Evolutionary conservation across 2,888 invertebrate genomes (phyloP).

Genomic region (Lamellibrachia satsuma): DNA sequence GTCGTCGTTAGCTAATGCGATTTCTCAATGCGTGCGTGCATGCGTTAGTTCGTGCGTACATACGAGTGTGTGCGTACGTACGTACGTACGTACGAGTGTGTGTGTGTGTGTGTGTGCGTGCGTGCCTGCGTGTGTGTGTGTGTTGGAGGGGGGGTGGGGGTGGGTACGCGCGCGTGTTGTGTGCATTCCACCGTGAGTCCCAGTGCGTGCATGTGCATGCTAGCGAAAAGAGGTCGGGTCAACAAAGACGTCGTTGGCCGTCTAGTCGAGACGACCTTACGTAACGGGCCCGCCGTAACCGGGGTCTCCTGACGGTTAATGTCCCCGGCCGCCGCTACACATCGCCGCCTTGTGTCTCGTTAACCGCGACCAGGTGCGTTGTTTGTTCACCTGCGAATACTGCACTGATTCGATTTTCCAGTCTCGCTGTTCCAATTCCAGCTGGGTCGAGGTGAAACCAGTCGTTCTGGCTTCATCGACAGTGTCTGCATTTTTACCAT

Average conservation of each 20-base stretch:
- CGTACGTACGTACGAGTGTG: no score
- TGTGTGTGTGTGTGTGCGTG: no score
- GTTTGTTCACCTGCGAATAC: background rate
- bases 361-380: background rate
- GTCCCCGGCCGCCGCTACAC: background rate
- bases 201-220: background rate
- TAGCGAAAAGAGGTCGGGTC: background rate
- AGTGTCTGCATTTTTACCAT: background rate
- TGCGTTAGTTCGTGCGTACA: no score
- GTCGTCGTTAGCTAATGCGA: no score
- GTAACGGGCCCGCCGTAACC: background rate
- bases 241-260: background rate
- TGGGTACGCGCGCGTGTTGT: background rate
- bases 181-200: background rate
- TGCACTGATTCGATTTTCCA: background rate
- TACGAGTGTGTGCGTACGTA: no score
- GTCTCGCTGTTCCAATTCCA: background rate
- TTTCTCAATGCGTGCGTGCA: no score
- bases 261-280: background rate
- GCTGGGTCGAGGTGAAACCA: background rate
- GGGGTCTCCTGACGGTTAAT: background rate
- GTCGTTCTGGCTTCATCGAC: background rate
- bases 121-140: background rate
- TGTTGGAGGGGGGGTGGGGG: background rate
- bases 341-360: background rate